Percentiles rank a stretch among this genome's conserved stretches.
Conservation (phyloP, 2,113 vertebrate genomes). For the Onychostoma macrolepis region DNA sequence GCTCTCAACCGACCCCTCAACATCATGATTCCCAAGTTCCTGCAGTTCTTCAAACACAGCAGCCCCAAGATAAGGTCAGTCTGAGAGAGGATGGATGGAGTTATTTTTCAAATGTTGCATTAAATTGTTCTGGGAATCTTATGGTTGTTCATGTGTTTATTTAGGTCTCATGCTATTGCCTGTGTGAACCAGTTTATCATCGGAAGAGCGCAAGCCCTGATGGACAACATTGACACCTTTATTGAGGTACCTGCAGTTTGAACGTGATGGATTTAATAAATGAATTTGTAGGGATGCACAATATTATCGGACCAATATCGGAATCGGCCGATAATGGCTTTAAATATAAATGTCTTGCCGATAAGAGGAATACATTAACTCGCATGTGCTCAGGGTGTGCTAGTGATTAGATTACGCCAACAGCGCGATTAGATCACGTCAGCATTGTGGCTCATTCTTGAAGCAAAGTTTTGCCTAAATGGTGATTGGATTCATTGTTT, state of each 20-base stretch:
- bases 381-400: too few species aligned
- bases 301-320: too few species aligned
- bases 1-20: constrained; percentile 92
- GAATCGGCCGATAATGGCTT: too few species aligned
- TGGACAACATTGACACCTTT: constrained; percentile 96
- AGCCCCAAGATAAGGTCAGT: constrained; percentile 92
- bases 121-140: background rate
- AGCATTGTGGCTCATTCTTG: too few species aligned
- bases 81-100: background rate
- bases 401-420: too few species aligned
- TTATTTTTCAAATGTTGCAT: background rate
- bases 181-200: constrained; percentile 98
- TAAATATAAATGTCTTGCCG: too few species aligned
- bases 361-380: too few species aligned
- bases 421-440: too few species aligned
- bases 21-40: constrained; percentile 95
- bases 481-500: too few species aligned
- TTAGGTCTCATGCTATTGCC: constrained; percentile 90
- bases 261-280: background rate
- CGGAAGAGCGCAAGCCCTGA: constrained; percentile 90
- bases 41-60: constrained; percentile 97
- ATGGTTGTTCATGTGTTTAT: background rate
- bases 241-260: constrained; percentile 81
- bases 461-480: too few species aligned
- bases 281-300: too few species aligned